Conservation (phyloP, 2,888 invertebrate genomes). For the Linyphia triangularis region DNA sequence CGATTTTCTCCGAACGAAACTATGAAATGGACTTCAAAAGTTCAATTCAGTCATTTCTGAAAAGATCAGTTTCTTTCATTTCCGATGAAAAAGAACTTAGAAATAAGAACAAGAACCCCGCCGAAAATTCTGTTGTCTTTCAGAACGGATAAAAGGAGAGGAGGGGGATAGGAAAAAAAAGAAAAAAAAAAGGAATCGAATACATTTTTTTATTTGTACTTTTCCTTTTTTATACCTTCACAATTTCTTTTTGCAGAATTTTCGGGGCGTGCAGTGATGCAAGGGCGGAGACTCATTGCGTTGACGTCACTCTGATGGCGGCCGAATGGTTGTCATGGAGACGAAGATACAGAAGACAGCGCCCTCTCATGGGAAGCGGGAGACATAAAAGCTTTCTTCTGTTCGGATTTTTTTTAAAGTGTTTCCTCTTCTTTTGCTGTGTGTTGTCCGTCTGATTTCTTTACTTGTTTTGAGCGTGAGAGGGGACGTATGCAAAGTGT, state of each 20-base stretch:
- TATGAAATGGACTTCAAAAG: slow-evolving; percentile 26
- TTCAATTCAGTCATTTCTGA: slow-evolving; percentile 18
- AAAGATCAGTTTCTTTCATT: slow-evolving; percentile 22
- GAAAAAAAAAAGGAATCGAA: slow-evolving; percentile 9
- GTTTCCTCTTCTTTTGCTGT: slow-evolving; percentile 5
- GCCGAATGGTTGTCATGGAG: slow-evolving; percentile 64
- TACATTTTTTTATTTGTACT: not conserved
- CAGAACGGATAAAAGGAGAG: slow-evolving; percentile 6
- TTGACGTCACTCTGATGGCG: slow-evolving; percentile 69
- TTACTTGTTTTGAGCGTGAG: slow-evolving; percentile 39
- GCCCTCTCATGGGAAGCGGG: slow-evolving; percentile 73
- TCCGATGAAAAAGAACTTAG: not conserved
- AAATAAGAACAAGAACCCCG: slow-evolving; percentile 23
- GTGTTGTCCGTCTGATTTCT: slow-evolving; percentile 72
- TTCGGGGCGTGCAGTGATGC: slow-evolving; percentile 65
- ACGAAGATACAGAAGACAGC: slow-evolving; percentile 73
- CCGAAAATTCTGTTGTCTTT: slow-evolving; percentile 5
- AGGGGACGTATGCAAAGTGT: slow-evolving; percentile 58
- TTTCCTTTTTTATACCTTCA: not conserved
- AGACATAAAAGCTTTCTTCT: slow-evolving; percentile 75
- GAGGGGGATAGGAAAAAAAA: no score
- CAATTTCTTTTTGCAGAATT: slow-evolving; percentile 26
- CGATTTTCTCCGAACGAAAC: not conserved
- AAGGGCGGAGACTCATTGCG: slow-evolving; percentile 64
- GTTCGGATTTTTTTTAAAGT: slow-evolving; percentile 45